Base-by-base conservation (phyloP, 2,888 invertebrate species). In the Danaus chrysippus region DNA sequence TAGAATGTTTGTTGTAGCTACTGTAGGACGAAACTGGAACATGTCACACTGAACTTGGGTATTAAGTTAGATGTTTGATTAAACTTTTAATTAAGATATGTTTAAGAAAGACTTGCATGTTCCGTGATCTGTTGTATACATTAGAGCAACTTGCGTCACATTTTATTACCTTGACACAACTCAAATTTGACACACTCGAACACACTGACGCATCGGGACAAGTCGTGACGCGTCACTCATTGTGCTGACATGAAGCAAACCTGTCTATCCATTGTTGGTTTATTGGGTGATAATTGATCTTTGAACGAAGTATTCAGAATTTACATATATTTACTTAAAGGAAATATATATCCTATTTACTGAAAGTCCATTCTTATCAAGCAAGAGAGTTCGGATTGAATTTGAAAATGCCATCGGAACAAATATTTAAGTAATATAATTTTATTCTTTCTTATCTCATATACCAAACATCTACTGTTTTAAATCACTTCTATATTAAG, bases 41-140 rank as follows among this genome's bases (percentile, higher is more conserved):
- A 49, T 49, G 49, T 49, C 49, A 49, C 49, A n/a, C 15, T 8
- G 10, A 17, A 49, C 49, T 49, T 49, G 1, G 49, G 17, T 49
- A 49, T 49, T 17, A 49, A 49, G 17, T 49, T 49, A 9, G 49
- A 17, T 49, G 12, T 46, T 15, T 10, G 49, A n/a, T 17, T 6
- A 49, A 49, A 49, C 49, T 49, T 49, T 49, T 3, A 49, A 49
- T 17, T 49, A 49, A 49, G 49, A 49, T 43, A 43, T 43, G 11
- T 43, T n/a, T 12, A 43, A 43, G 11, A 43, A n/a, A 43, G 11
- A 43, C 11, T n/a, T 43, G 10, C 11, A 43, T n/a, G 43, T n/a
- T 43, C 5, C 12, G 11, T 11, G 11, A 43, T 43, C 5, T n/a
- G 11, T 43, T 43, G 43, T 43, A 43, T 43, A n/a, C 43, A 43